Percentiles rank a stretch among this genome's conserved stretches.
Evolutionary conservation across 2,797 vertebrate species (phyloP).

Genomic region (Antrozous pallidus): DNA sequence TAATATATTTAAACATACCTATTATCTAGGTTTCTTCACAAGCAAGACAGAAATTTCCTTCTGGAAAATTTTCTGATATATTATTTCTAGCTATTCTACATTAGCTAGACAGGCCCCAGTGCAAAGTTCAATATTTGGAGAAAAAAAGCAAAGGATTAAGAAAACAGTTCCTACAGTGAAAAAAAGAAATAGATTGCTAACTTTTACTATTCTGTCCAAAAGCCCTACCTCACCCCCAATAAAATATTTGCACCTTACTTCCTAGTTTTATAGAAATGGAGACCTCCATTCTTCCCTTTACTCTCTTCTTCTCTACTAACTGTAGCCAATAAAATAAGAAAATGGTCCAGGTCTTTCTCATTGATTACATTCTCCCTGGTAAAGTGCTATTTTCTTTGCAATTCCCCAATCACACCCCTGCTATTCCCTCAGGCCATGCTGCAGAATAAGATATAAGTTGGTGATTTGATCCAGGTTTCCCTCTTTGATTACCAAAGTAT

Average conservation of each 20-base stretch:
- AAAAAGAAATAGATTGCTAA: background rate
- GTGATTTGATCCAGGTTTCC: background rate
- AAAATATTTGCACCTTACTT: background rate
- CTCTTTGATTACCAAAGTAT: background rate
- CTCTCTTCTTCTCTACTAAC: background rate
- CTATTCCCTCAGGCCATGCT: background rate
- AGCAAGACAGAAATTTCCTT: background rate
- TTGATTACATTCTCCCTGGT: background rate
- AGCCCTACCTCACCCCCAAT: background rate
- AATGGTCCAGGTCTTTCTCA: background rate
- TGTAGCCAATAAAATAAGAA: background rate
- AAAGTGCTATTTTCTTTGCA: background rate
- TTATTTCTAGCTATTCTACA: background rate
- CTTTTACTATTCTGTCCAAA: background rate
- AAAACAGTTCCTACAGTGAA: background rate
- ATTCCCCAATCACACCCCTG: background rate
- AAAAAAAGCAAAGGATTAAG: background rate
- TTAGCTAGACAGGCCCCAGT: no score
- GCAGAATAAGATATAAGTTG: background rate
- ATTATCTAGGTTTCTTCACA: background rate
- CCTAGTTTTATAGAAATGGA: background rate
- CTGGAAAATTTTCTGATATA: background rate
- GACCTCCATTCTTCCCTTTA: background rate
- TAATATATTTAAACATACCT: background rate
- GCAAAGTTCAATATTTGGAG: constrained; percentile 29